Conservation (phyloP, 2,113 vertebrate genomes). For the Oenanthe melanoleuca region DNA sequence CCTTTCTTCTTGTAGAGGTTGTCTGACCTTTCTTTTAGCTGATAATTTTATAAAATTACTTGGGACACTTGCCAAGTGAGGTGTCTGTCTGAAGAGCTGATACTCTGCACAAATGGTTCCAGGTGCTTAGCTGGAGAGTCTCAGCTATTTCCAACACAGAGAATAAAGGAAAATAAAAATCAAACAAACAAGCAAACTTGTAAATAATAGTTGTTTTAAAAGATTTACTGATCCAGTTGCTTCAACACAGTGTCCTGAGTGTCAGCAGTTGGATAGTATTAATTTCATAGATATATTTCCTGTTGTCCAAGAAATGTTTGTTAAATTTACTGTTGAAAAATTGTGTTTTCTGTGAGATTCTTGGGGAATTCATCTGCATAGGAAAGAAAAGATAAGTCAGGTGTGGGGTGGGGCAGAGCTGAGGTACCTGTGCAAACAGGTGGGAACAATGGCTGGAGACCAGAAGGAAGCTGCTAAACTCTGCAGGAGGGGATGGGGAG, state of each 20-base stretch:
- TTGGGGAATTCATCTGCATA: neutral
- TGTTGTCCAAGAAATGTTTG: neutral
- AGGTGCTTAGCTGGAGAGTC: neutral
- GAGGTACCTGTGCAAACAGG: neutral
- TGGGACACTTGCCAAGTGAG: neutral
- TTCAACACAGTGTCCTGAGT: neutral
- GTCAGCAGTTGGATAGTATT: neutral
- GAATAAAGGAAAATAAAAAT: neutral
- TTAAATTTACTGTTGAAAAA: neutral
- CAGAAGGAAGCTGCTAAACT: neutral
- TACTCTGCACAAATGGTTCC: neutral
- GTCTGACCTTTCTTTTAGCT: neutral
- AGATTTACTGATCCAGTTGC: neutral
- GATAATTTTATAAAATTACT: constrained; percentile 22
- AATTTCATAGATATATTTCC: neutral
- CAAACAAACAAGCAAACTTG: neutral
- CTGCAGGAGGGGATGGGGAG: neutral
- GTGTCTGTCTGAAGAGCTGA: constrained; percentile 4
- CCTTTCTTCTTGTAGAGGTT: neutral
- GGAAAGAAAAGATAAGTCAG: neutral
- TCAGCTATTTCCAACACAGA: neutral
- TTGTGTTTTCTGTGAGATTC: neutral
- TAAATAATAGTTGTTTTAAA: neutral
- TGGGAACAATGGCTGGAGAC: neutral
- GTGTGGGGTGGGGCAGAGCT: neutral